These are phyloP conservation scores for Glossophaga mutica DNA, from an alignment of 2,797 vertebrate genomes.

Conservation along the genomic window DNA sequence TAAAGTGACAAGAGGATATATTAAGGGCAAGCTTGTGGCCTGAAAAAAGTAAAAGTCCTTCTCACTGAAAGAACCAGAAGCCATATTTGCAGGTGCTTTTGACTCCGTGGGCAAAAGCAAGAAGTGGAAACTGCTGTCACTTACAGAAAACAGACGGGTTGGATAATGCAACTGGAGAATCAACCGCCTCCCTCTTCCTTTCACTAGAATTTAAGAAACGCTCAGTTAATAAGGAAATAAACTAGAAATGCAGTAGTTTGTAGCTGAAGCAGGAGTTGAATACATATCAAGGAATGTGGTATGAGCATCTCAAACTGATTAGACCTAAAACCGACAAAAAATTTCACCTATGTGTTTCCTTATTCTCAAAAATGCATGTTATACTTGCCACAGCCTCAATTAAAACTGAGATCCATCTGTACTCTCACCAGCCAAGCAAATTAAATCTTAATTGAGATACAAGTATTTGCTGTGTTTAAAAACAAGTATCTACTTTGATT, in stretches of 20 bases:
- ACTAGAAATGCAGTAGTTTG: conserved; percentile 1
- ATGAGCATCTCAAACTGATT: neutral
- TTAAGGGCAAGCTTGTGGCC: neutral
- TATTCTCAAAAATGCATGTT: neutral
- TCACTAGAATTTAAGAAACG: neutral
- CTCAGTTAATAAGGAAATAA: neutral
- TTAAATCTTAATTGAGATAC: neutral
- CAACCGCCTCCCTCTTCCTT: conserved; percentile 24
- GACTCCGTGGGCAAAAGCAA: neutral
- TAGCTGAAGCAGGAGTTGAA: neutral
- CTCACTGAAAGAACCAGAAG: neutral
- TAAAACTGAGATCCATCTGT: neutral
- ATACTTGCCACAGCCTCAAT: neutral
- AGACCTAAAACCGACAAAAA: neutral
- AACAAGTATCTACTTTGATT: neutral
- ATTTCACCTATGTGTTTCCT: neutral
- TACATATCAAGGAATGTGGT: neutral
- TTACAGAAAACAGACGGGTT: conserved; percentile 50
- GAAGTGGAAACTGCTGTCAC: neutral
- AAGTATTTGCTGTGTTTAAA: neutral
- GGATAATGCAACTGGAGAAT: conserved; percentile 9
- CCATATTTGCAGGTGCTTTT: neutral
- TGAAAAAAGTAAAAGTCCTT: neutral
- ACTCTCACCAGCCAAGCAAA: neutral
- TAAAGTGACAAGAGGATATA: neutral